Evolutionary conservation across 2,888 invertebrate species (phyloP), one percentile per base, ranked within the genome.

Genomic region (Temnothorax rugatulus): DNA sequence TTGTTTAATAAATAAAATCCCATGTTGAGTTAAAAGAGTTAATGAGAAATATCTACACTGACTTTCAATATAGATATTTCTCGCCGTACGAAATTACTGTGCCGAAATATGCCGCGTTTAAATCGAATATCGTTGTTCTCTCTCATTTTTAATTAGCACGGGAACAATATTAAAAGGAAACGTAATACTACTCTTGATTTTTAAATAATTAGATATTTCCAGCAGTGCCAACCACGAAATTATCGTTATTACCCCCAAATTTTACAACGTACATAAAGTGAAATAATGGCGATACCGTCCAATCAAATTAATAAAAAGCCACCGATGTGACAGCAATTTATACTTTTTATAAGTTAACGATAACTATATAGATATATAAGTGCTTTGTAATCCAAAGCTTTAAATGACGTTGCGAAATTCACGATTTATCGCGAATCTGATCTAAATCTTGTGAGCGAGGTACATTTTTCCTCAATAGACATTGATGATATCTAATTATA

Each of bases 121-220:
- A 77, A 69, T 54, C 18, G 54, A 69, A 52, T 77, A 54, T 41
- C 21, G 9, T 54, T 34, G 64, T 41, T 47, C 71, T 71, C 57
- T 44, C 44, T 57, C 71, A 38, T 59, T 81, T 81, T 81, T 18
- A 73, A 73, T 81, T 59, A 73, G 47, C 34, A 9, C 25, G 3
- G 57, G 2, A 44, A 47, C 73, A 21, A 18, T 57, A 71, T 57
- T 44, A 57, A 59, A 59, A 47, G 47, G 73, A 81, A 47, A 81
- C 11, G 54, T 44, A 68, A 41, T 41, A 41, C 13, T 52, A 54
- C 13, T 25, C 13, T 57, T 34, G 41, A 41, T 77, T 69, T 77
- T 69, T 69, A 57, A 81, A 47, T 73, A 73, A 81, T 81, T 71
- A 73, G 71, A 59, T 73, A 73, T 73, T 47, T 34, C 13, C 41